Percentiles rank a stretch among this genome's conserved stretches.
These are phyloP conservation scores for Lamproptera curius DNA, from an alignment of 2,888 invertebrate genomes.

Conservation along the genomic window DNA sequence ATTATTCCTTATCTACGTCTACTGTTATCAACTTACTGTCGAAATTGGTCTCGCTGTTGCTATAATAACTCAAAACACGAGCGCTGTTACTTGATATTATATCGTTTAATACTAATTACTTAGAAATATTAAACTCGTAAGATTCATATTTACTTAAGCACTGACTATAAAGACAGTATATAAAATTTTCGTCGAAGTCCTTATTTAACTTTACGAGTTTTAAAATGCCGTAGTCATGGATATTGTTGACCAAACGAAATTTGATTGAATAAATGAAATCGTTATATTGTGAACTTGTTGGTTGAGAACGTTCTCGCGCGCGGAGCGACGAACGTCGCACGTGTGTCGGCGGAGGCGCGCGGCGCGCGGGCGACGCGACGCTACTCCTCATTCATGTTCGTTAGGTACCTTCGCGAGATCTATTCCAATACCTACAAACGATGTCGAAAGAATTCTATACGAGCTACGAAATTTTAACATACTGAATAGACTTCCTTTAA, in stretches of 20 bases:
- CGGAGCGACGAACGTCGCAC: conserved; percentile 46
- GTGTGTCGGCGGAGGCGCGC: conserved; percentile 57
- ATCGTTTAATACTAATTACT: conserved; percentile 11
- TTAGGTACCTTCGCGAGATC: conserved; percentile 42
- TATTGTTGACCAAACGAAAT: neutral
- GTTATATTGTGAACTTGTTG: conserved; percentile 44
- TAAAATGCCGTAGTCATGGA: neutral
- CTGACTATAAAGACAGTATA: too few relatives aligned
- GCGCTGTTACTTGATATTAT: conserved; percentile 19
- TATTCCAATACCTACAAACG: conserved; percentile 45
- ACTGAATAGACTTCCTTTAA: too few relatives aligned
- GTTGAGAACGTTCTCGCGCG: conserved; percentile 42
- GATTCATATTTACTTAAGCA: neutral
- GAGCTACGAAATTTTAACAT: too few relatives aligned
- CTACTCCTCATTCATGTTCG: conserved; percentile 62
- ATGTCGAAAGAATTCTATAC: too few relatives aligned
- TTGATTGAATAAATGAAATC: conserved; percentile 42
- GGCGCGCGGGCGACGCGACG: conserved; percentile 53
- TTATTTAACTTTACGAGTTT: too few relatives aligned
- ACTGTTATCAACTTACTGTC: conserved; percentile 61
- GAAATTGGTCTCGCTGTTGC: conserved; percentile 61
- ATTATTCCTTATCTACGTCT: conserved; percentile 57
- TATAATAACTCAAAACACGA: conserved; percentile 43
- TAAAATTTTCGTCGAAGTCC: too few relatives aligned
- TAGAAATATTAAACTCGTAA: conserved; percentile 2